phyloP scores from a whole-genome alignment of 1,140 invertebrate genomes.

The Musca vetustissima region DNA sequence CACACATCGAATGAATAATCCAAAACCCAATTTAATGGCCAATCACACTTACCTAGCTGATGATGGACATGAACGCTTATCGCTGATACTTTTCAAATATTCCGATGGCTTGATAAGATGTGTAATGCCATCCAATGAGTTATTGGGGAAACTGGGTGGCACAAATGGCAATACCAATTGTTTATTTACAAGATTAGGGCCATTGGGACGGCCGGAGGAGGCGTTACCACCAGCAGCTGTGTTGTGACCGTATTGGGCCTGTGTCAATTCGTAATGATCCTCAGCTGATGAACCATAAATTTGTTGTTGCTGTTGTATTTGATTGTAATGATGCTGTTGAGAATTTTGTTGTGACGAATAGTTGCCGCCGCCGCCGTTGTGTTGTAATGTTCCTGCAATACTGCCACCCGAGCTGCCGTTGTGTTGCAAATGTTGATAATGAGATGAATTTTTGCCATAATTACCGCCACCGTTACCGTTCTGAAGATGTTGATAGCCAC shows the following conservation, averaged over 20 bases:
- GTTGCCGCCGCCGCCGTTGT: constrained; percentile 31
- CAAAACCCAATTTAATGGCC: no score
- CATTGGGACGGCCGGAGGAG: constrained; percentile 48
- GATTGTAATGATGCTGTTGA: constrained; percentile 32
- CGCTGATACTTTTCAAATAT: constrained; percentile 81
- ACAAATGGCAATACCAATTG: constrained; percentile 84
- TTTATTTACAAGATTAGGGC: constrained; percentile 73
- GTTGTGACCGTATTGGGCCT: constrained; percentile 37
- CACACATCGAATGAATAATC: no score
- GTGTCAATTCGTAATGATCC: constrained; percentile 50
- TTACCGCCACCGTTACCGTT: constrained; percentile 2
- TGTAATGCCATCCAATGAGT: constrained; percentile 66
- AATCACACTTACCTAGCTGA: constrained; percentile 55
- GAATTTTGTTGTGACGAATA: constrained; percentile 30
- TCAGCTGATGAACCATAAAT: constrained; percentile 43
- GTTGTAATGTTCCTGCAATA: constrained; percentile 33
- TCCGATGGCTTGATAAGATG: constrained; percentile 88
- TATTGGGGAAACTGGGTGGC: constrained; percentile 79
- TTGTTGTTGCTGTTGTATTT: constrained; percentile 27
- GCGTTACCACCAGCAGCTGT: background rate
- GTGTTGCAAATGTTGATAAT: constrained; percentile 27
- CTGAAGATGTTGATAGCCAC: constrained; percentile 29
- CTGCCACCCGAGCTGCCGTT: constrained; percentile 33
- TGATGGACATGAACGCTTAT: constrained; percentile 61
- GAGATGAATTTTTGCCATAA: constrained; percentile 22